Conservation (phyloP, 2,797 vertebrate species). For the Numenius phaeopus region DNA sequence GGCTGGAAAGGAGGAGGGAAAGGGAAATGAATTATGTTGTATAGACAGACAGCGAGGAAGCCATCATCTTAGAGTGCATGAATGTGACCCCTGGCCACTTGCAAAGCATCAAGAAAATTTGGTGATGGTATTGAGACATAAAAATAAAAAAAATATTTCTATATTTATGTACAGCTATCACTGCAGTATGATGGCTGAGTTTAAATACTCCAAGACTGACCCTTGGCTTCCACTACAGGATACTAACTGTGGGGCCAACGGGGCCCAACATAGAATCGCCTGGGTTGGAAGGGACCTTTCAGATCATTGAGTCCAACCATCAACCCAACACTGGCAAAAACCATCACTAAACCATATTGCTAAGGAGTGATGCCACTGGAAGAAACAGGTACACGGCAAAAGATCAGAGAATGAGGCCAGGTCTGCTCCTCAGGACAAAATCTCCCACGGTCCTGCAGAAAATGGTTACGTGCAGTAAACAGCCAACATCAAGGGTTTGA, state of each 20-base stretch:
- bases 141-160: background rate
- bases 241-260: background rate
- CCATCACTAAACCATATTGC: too few relatives aligned
- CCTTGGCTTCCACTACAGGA: background rate
- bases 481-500: background rate
- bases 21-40: background rate
- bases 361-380: background rate
- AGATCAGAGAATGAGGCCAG: background rate
- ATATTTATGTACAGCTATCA: background rate
- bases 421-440: background rate
- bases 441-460: background rate
- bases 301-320: too few relatives aligned
- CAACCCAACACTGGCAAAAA: too few relatives aligned
- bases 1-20: background rate
- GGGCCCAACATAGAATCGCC: too few relatives aligned
- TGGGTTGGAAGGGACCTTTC: too few relatives aligned
- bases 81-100: background rate
- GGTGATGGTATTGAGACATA: background rate
- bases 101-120: background rate
- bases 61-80: background rate
- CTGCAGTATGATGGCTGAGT: background rate
- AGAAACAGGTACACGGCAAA: background rate
- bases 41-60: background rate
- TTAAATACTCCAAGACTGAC: background rate
- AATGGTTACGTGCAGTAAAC: background rate